Evolutionary conservation across 92 coral and sea anemone species (phyloP).

Genomic region (Bergia sp.): DNA sequence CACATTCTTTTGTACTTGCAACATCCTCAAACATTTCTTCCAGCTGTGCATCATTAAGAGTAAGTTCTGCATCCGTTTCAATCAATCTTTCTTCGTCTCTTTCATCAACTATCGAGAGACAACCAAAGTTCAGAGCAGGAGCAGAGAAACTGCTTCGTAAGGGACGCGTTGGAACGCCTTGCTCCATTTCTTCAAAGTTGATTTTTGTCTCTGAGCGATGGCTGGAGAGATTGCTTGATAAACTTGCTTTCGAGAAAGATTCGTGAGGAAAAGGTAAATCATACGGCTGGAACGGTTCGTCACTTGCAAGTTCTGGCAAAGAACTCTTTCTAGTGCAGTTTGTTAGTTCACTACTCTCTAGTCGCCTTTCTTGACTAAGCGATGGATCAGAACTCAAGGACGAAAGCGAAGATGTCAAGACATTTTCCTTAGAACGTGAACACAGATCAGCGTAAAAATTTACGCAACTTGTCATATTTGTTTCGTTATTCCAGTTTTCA

Average conservation of each 20-base stretch:
- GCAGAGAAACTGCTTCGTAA: constrained; percentile 76
- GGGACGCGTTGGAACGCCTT: constrained; percentile 45
- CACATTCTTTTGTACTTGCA: constrained; percentile 67
- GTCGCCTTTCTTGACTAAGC: background rate
- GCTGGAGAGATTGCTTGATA: constrained; percentile 42
- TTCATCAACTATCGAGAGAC: constrained; percentile 8
- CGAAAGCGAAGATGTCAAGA: constrained; percentile 1
- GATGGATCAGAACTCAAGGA: constrained; percentile 1
- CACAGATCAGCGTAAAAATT: background rate
- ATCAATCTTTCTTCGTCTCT: constrained; percentile 10
- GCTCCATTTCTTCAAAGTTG: constrained; percentile 53
- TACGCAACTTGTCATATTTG: background rate
- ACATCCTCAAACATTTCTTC: constrained; percentile 81
- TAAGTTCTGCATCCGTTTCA: background rate
- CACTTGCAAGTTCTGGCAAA: background rate
- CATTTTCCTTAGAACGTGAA: background rate
- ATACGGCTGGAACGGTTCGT: constrained; percentile 29
- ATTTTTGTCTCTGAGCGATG: constrained; percentile 43
- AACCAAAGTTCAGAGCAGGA: constrained; percentile 10
- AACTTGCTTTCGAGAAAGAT: constrained; percentile 23
- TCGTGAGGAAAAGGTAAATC: constrained; percentile 45
- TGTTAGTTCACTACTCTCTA: constrained; percentile 24
- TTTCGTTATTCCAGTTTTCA: background rate
- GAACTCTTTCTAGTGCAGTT: constrained; percentile 13
- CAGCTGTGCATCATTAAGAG: constrained; percentile 29